Percentiles rank a stretch among this genome's conserved stretches.
These are phyloP conservation scores for Microctenopoma lineatum DNA, from an alignment of 2,797 vertebrate genomes.

Conservation along the genomic window DNA sequence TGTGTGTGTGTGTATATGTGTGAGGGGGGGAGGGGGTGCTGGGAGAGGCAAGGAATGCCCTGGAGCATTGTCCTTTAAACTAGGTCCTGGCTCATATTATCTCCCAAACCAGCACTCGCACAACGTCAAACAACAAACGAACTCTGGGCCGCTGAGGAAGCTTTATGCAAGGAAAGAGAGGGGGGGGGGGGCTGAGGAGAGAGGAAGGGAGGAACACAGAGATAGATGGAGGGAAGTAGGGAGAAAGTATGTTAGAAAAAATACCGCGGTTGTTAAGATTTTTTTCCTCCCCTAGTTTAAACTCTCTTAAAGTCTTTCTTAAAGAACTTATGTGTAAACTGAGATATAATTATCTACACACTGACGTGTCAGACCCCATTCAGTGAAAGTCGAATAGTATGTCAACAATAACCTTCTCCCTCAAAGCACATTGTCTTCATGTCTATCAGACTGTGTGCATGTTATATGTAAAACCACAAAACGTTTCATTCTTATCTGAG, in stretches of 20 bases:
- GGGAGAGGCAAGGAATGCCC: constrained; percentile 76
- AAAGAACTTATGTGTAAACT: constrained; percentile 4
- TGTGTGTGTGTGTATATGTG: too few species aligned
- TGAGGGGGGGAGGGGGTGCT: background rate
- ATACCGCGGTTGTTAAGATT: background rate
- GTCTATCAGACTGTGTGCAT: constrained; percentile 10
- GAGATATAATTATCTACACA: constrained; percentile 7
- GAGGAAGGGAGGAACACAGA: constrained; percentile 1
- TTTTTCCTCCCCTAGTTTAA: constrained; percentile 7
- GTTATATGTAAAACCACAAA: background rate
- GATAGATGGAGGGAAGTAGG: constrained; percentile 11
- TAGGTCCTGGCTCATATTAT: constrained; percentile 86
- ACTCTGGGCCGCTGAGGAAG: constrained; percentile 78
- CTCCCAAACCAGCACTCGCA: constrained; percentile 80
- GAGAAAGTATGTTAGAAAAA: constrained; percentile 40
- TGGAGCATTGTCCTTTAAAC: constrained; percentile 87
- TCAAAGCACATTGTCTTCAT: background rate
- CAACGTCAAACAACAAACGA: constrained; percentile 81
- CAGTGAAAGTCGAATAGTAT: constrained; percentile 5
- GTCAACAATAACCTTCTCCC: background rate
- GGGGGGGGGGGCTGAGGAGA: constrained; percentile 13
- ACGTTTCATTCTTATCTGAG: background rate
- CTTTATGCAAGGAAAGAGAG: constrained; percentile 59
- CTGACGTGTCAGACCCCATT: constrained; percentile 1
- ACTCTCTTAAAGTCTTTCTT: constrained; percentile 20